Evolutionary conservation across 2,888 invertebrate genomes (phyloP), one percentile per base, ranked within the genome.

Genomic region (Sinelater perroti): DNA sequence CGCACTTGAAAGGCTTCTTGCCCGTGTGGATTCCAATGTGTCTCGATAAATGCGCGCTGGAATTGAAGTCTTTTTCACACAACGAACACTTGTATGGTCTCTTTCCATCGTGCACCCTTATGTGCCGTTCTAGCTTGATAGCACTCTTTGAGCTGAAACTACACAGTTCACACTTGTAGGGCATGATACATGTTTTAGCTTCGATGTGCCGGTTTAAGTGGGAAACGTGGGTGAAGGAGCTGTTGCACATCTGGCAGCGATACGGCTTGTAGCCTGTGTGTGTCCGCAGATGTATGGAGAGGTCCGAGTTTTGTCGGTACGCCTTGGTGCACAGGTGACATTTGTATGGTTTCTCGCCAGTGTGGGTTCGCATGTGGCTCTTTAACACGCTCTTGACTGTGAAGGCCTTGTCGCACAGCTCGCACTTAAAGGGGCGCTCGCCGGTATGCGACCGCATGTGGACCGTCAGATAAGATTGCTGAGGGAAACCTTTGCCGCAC

Each of bases 401-500:
- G 16, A 58, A 61, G 0, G 46, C 36, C 26, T 61, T 61, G 10
- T 28, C 44, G 30, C 63, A 63, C 8, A 57, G 18, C 3, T 50
- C 40, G 35, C 63, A 63, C n/a, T 36, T 20, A 18, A 45, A 61
- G 1, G 60, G 58, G 1, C 55, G 31, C 50, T 61, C 58, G 2
- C 63, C 63, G 1, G 60, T 56, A 38, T 63, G 63, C 6, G 53
- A 47, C 30, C 58, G 56, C 57, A 61, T 55, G 49, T 63, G 63
- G 17, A 52, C 49, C 2, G 40, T 50, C 13, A 63, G 42, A 16
- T 46, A 47, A 1, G 57, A 54, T 14, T 47, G 55, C 21, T 55
- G 51, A 2, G 51, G 49, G 13, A 57, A 63, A n/a, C 55, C 55
- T 45, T 56, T 63, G 6, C 45, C 56, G 33, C 63, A 63, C n/a